Evolutionary conservation across 1,140 invertebrate genomes (phyloP).

Genomic region (Lysiphlebus fabarum): DNA sequence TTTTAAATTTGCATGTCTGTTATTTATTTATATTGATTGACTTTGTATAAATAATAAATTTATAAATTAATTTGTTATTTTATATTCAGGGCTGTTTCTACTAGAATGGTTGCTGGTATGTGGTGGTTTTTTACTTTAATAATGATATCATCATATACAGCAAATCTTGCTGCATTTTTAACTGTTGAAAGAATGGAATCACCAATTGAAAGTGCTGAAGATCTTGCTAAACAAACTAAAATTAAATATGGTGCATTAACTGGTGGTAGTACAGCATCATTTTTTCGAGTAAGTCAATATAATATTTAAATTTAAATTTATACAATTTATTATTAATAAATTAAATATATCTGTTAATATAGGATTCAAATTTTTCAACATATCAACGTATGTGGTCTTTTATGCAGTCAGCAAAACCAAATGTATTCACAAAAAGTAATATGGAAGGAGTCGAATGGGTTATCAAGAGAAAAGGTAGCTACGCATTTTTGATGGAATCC

Average conservation of each 20-base stretch:
- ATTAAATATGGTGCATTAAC: constrained; percentile 95
- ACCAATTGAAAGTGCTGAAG: constrained; percentile 93
- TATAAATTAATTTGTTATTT: constrained; percentile 3
- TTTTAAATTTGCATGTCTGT: no score
- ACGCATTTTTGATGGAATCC: constrained; percentile 92
- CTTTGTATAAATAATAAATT: no score
- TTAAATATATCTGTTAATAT: constrained; percentile 26
- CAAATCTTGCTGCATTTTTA: constrained; percentile 94
- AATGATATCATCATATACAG: constrained; percentile 98
- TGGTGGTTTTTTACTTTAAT: constrained; percentile 99
- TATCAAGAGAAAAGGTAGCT: constrained; percentile 78
- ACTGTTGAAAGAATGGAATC: constrained; percentile 96
- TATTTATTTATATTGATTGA: no score
- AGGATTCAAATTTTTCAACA: constrained; percentile 90
- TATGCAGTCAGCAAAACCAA: constrained; percentile 82
- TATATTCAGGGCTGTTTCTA: constrained; percentile 72
- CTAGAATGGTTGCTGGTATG: constrained; percentile 85
- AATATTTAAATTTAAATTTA: constrained; percentile 8
- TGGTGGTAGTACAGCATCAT: constrained; percentile 87
- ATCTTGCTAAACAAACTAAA: constrained; percentile 92
- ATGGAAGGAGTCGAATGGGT: constrained; percentile 83
- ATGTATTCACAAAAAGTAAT: constrained; percentile 82
- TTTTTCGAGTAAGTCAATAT: constrained; percentile 74
- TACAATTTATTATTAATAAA: background rate
- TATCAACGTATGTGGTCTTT: constrained; percentile 91